These are phyloP conservation scores for Spea multiplicata DNA, from an alignment of 2,113 vertebrate species.

Conservation along the genomic window DNA sequence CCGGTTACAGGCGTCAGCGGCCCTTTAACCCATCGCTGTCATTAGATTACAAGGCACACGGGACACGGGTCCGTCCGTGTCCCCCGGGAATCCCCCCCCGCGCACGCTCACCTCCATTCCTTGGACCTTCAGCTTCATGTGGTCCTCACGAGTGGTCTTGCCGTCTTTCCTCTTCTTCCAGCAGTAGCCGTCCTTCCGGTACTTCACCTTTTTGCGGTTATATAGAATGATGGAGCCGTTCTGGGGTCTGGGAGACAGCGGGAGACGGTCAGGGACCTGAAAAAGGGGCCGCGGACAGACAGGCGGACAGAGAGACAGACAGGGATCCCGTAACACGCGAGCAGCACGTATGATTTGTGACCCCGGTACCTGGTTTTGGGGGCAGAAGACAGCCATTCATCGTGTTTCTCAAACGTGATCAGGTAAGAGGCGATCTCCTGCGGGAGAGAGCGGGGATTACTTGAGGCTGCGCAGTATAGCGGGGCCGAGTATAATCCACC, in stretches of 20 bases:
- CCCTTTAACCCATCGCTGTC: background rate
- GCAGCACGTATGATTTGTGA: too few relatives aligned
- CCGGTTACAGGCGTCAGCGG: background rate
- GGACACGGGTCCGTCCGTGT: background rate
- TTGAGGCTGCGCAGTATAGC: too few relatives aligned
- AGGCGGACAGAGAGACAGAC: too few relatives aligned
- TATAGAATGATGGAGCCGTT: constrained; percentile 88
- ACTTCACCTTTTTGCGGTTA: constrained; percentile 90
- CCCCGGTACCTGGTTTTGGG: constrained; percentile 77
- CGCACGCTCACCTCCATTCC: constrained; percentile 79
- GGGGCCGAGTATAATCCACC: too few relatives aligned
- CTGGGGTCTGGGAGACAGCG: constrained; percentile 67
- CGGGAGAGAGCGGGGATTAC: background rate
- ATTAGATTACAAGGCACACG: background rate
- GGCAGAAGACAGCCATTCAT: constrained; percentile 81
- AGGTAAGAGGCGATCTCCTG: constrained; percentile 88
- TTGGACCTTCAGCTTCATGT: constrained; percentile 92
- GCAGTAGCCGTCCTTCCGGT: constrained; percentile 85
- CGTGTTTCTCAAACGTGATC: constrained; percentile 84
- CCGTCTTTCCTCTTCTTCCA: constrained; percentile 93
- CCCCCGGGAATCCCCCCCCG: background rate
- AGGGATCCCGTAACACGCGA: too few relatives aligned
- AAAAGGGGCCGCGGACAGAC: too few relatives aligned
- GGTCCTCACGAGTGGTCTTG: constrained; percentile 86
- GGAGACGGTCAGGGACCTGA: background rate